These are phyloP conservation scores for Magallana gigas DNA, from an alignment of 1,140 invertebrate species.

Conservation along the genomic window DNA sequence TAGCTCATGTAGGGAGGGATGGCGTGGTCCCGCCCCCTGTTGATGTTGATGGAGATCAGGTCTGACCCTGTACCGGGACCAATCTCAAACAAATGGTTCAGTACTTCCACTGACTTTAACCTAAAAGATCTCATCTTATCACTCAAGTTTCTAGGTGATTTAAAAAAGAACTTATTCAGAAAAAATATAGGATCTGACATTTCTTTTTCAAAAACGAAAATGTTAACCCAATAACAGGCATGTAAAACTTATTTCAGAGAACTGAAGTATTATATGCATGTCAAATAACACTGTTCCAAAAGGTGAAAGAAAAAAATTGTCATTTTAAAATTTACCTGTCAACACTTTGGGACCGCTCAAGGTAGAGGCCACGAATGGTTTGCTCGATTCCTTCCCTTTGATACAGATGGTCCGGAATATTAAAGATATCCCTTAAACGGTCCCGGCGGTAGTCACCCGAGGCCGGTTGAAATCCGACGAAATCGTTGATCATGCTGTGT, in stretches of 20 bases:
- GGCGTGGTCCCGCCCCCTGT: constrained; percentile 90
- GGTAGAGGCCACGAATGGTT: neutral
- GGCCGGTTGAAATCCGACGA: neutral
- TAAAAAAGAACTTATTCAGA: neutral
- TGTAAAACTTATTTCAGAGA: no score
- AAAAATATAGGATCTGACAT: neutral
- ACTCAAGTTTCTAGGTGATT: neutral
- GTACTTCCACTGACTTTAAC: neutral
- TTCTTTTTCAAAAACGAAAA: neutral
- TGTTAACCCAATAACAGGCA: neutral
- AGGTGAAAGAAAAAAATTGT: no score
- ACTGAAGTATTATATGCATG: no score
- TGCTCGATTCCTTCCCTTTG: neutral
- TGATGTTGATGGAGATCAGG: constrained; percentile 82
- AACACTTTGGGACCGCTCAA: neutral
- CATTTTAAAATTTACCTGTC: neutral
- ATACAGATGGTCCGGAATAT: neutral
- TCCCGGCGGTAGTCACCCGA: neutral
- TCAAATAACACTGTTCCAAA: no score
- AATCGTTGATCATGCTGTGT: constrained; percentile 38
- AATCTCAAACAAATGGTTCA: neutral
- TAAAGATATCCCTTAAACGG: neutral
- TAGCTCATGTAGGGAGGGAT: constrained; percentile 80
- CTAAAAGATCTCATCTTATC: neutral
- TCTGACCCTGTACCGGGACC: constrained; percentile 37